Evolutionary conservation across 2,888 invertebrate genomes (phyloP).

Genomic region (Blomia tropicalis): DNA sequence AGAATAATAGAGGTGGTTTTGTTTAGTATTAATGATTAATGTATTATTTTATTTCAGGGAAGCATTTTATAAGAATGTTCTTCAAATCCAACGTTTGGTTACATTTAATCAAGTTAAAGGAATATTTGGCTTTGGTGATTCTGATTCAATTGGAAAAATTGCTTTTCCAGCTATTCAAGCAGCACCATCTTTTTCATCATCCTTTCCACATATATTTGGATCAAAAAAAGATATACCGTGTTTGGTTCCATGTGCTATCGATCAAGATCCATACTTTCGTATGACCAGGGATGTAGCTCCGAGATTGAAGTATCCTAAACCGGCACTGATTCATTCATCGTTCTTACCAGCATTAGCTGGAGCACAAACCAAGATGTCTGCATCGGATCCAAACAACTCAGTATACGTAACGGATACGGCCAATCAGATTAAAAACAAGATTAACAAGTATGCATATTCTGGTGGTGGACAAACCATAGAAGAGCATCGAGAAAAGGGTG

Average conservation of each 20-base stretch:
- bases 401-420: conserved; percentile 87
- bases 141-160: conserved; percentile 89
- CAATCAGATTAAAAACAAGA: conserved; percentile 88
- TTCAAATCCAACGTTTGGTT: conserved; percentile 77
- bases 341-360: conserved; percentile 92
- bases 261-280: conserved; percentile 92
- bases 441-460: conserved; percentile 88
- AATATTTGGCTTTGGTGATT: conserved; percentile 93
- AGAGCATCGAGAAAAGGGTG: conserved; percentile 63
- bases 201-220: conserved; percentile 78
- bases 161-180: conserved; percentile 92
- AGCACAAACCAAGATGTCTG: conserved; percentile 94
- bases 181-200: conserved; percentile 73
- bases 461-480: conserved; percentile 85
- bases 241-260: conserved; percentile 93
- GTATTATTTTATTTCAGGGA: conserved; percentile 44
- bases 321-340: conserved; percentile 64
- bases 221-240: conserved; percentile 57
- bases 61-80: conserved; percentile 81
- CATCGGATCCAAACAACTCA: conserved; percentile 79
- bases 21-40: background rate
- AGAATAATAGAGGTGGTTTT: too few species aligned
- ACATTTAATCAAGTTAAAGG: conserved; percentile 95
- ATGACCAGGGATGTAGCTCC: conserved; percentile 98
- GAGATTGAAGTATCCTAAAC: conserved; percentile 66